Evolutionary conservation across 2,888 invertebrate genomes (phyloP).

Genomic region (Harpagoxenus sublaevis): DNA sequence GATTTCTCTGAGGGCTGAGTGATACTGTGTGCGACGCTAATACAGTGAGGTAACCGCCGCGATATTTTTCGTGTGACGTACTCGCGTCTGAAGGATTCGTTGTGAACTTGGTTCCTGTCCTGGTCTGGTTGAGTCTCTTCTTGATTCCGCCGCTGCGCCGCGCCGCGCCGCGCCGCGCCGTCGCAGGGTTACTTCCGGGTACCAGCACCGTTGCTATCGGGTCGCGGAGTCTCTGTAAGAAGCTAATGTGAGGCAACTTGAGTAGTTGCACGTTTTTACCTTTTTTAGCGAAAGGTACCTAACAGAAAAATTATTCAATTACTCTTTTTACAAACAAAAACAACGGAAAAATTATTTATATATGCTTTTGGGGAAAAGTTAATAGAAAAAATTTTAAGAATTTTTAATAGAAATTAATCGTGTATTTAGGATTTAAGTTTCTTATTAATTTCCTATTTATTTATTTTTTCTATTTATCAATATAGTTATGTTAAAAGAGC

Average conservation of each 20-base stretch:
- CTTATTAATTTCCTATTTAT: not conserved
- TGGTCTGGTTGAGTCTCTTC: not conserved
- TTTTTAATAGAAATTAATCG: not conserved
- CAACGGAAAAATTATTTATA: not conserved
- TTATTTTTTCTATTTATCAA: not conserved
- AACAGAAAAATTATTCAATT: not conserved
- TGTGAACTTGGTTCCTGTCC: conserved; percentile 26
- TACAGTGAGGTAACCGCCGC: conserved; percentile 52
- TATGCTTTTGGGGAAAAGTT: not conserved
- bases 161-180: too few relatives aligned
- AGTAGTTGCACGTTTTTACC: not conserved
- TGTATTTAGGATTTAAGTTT: not conserved
- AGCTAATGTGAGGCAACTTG: conserved; percentile 1
- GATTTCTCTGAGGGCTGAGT: conserved; percentile 44
- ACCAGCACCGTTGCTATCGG: conserved; percentile 1
- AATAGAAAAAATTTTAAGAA: not conserved
- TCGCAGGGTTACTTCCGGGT: conserved; percentile 34
- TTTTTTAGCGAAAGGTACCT: conserved; percentile 1
- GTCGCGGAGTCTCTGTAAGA: not conserved
- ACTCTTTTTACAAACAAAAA: not conserved
- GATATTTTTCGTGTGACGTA: conserved; percentile 45
- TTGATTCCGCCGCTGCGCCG: not conserved
- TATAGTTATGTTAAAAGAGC: not conserved
- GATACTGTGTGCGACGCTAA: conserved; percentile 64
- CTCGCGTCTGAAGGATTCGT: not conserved